Evolutionary conservation across 2,888 invertebrate genomes (phyloP).

Genomic region (Pyrrhosoma nymphula): DNA sequence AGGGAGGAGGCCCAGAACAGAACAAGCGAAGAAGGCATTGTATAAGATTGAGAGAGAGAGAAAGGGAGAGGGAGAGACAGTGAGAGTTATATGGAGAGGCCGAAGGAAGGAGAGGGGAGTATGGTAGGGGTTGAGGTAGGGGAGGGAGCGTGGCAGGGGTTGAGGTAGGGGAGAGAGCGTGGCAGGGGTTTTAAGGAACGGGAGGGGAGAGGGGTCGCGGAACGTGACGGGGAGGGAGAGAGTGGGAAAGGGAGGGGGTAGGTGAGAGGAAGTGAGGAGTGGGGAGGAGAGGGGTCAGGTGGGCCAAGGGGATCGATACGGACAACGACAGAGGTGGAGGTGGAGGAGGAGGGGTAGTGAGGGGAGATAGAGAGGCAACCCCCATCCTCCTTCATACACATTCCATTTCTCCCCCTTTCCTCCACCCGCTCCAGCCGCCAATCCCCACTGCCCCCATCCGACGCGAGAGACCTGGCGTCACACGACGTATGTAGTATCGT

Average conservation of each 20-base stretch:
- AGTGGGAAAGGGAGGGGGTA: neutral
- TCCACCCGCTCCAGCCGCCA: neutral
- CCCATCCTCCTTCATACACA: constrained; percentile 63
- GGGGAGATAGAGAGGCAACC: constrained; percentile 69
- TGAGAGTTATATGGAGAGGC: neutral
- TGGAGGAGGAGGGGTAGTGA: neutral
- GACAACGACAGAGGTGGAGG: constrained; percentile 37
- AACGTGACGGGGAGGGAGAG: neutral
- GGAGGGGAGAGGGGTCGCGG: neutral
- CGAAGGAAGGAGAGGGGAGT: neutral
- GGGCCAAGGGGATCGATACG: constrained; percentile 59
- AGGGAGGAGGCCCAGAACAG: neutral
- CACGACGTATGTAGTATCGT: constrained; percentile 9
- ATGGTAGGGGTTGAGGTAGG: neutral
- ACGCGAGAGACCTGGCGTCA: neutral
- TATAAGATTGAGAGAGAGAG: neutral
- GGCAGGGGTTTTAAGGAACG: neutral
- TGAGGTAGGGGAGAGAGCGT: neutral
- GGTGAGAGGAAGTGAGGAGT: neutral
- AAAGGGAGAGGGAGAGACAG: neutral
- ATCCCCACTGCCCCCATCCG: neutral
- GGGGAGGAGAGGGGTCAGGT: constrained; percentile 41
- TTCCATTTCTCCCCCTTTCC: constrained; percentile 54
- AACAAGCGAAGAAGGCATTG: neutral
- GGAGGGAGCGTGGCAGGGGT: neutral